Evolutionary conservation across 2,888 invertebrate species (phyloP).

Genomic region (Escarpia spicata): DNA sequence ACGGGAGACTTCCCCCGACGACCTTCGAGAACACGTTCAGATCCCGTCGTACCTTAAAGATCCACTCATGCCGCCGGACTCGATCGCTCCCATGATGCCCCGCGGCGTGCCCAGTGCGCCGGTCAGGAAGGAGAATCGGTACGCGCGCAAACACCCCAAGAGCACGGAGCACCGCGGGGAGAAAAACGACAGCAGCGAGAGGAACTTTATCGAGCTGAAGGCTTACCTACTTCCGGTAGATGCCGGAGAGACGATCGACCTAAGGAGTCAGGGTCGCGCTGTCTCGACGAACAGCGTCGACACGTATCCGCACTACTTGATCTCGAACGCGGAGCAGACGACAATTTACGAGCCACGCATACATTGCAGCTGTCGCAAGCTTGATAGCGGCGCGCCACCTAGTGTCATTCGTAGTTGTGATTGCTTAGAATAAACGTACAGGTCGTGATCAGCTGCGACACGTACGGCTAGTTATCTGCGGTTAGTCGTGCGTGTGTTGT

Average conservation of each 20-base stretch:
- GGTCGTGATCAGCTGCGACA: not conserved
- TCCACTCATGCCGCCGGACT: not conserved
- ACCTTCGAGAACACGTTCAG: not conserved
- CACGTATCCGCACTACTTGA: not conserved
- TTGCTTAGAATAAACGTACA: not conserved
- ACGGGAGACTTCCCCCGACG: not conserved
- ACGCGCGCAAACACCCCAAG: not conserved
- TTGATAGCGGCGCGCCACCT: not conserved
- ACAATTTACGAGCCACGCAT: not conserved
- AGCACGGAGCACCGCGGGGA: not conserved
- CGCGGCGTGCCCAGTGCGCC: not conserved
- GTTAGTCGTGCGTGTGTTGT: not conserved
- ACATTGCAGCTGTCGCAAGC: not conserved
- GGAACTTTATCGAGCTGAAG: slow-evolving; percentile 10
- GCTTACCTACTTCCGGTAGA: not conserved
- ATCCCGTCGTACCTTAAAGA: not conserved
- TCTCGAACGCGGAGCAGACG: slow-evolving; percentile 4
- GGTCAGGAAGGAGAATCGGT: slow-evolving; percentile 3
- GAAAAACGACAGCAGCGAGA: not conserved
- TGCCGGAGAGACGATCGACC: not conserved
- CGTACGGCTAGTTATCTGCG: not conserved
- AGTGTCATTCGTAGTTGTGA: slow-evolving; percentile 3
- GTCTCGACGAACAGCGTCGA: not conserved
- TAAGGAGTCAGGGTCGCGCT: not conserved
- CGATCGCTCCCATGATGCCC: not conserved